phyloP scores from a whole-genome alignment of 2,797 vertebrate species.

The Diplodus puntazzo region DNA sequence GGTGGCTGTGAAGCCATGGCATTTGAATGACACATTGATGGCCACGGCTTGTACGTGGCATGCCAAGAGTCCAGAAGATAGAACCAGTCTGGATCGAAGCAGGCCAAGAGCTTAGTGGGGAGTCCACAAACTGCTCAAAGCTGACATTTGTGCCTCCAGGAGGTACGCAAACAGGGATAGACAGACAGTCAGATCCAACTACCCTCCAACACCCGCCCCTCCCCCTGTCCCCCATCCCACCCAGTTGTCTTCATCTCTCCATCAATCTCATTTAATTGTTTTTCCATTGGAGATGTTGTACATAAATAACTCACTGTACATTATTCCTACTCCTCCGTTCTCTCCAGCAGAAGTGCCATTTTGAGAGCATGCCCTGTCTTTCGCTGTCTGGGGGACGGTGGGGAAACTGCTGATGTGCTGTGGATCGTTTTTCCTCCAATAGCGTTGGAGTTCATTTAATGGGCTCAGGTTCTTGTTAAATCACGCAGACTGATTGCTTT shows the following conservation, averaged over 20 bases:
- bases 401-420: slow-evolving; percentile 84
- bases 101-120: slow-evolving; percentile 89
- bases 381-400: slow-evolving; percentile 53
- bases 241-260: slow-evolving; percentile 74
- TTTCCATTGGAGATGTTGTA: slow-evolving; percentile 77
- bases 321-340: slow-evolving; percentile 68
- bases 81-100: slow-evolving; percentile 86
- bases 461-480: slow-evolving; percentile 88
- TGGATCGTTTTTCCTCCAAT: slow-evolving; percentile 76
- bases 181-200: slow-evolving; percentile 79
- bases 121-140: slow-evolving; percentile 89
- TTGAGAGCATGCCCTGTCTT: slow-evolving; percentile 64
- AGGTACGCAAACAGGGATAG: slow-evolving; percentile 86
- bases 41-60: slow-evolving; percentile 71
- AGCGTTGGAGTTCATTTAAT: slow-evolving; percentile 84
- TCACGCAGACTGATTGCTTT: slow-evolving; percentile 87
- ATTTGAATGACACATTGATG: slow-evolving; percentile 87
- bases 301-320: slow-evolving; percentile 69
- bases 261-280: slow-evolving; percentile 84
- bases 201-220: slow-evolving; percentile 34
- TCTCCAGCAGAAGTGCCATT: slow-evolving; percentile 68
- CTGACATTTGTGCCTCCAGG: slow-evolving; percentile 90
- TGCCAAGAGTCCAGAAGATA: slow-evolving; percentile 90
- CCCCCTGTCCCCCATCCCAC: slow-evolving; percentile 39
- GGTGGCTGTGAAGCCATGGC: slow-evolving; percentile 81